phyloP scores from a whole-genome alignment of 1,140 invertebrate genomes.

The Hyles euphorbiae region DNA sequence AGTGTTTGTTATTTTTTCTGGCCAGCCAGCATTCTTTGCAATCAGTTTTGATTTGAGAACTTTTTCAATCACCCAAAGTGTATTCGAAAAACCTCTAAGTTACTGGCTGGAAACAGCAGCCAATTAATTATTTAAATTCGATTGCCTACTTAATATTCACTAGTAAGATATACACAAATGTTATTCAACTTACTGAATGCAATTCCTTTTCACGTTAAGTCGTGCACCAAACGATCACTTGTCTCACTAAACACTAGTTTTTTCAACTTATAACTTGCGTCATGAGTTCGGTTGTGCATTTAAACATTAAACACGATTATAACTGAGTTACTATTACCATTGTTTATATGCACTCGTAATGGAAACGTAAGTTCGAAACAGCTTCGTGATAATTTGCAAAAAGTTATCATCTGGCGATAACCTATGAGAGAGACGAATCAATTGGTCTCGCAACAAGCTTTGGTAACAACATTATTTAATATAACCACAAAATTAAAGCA shows the following conservation, averaged over 20 bases:
- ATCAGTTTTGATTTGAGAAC: neutral
- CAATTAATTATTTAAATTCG: too few species aligned
- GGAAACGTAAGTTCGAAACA: neutral
- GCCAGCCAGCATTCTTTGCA: constrained; percentile 1
- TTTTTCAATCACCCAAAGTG: neutral
- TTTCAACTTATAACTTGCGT: too few species aligned
- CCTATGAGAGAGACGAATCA: constrained; percentile 32
- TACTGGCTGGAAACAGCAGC: neutral
- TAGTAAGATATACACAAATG: too few species aligned
- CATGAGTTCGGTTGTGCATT: too few species aligned
- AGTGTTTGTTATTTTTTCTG: constrained; percentile 35
- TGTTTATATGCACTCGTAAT: neutral
- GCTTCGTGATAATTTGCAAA: constrained; percentile 29
- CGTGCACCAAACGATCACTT: too few species aligned
- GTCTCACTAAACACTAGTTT: too few species aligned
- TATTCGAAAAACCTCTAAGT: too few species aligned
- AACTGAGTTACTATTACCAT: too few species aligned
- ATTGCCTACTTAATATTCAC: too few species aligned
- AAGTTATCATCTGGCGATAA: constrained; percentile 61
- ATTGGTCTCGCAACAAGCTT: constrained; percentile 10
- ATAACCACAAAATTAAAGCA: neutral
- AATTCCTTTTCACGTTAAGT: too few species aligned
- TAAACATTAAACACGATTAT: too few species aligned
- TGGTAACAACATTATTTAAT: neutral
- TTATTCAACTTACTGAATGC: too few species aligned